Conservation (phyloP, 2,888 invertebrate species). For the Drosophila subquinaria region DNA sequence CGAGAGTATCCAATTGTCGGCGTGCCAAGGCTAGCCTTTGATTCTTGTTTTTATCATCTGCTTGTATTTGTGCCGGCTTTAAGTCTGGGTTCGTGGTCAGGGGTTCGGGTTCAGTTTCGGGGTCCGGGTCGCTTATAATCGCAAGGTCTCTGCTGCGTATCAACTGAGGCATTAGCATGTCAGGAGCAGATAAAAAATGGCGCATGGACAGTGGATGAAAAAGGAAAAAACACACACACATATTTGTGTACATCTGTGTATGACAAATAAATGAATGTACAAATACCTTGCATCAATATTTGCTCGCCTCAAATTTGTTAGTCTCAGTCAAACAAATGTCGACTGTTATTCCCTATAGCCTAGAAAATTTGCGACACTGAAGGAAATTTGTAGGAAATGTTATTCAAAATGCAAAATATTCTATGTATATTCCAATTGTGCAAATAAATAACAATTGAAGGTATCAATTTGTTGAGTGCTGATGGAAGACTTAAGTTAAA, state of each 20-base stretch:
- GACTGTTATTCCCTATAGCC: conserved; percentile 2
- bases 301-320: conserved; percentile 41
- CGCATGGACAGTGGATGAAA: conserved; percentile 52
- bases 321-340: conserved; percentile 10
- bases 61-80: conserved; percentile 14
- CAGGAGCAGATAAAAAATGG: conserved; percentile 61
- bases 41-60: conserved; percentile 27
- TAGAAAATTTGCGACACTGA: not conserved
- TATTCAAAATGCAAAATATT: not conserved
- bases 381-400: conserved; percentile 7
- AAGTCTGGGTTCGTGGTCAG: not conserved
- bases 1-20: not conserved
- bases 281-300: conserved; percentile 62
- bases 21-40: not conserved
- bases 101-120: not conserved
- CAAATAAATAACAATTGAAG: conserved; percentile 23
- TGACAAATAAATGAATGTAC: conserved; percentile 39
- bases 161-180: conserved; percentile 64
- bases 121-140: conserved; percentile 46
- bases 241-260: conserved; percentile 30
- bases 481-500: not conserved
- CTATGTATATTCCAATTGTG: conserved; percentile 3
- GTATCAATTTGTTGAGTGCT: not conserved
- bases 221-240: conserved; percentile 1
- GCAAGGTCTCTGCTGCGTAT: conserved; percentile 48